These are phyloP conservation scores for Agonum fuliginosum DNA, from an alignment of 2,888 invertebrate genomes.

Conservation along the genomic window DNA sequence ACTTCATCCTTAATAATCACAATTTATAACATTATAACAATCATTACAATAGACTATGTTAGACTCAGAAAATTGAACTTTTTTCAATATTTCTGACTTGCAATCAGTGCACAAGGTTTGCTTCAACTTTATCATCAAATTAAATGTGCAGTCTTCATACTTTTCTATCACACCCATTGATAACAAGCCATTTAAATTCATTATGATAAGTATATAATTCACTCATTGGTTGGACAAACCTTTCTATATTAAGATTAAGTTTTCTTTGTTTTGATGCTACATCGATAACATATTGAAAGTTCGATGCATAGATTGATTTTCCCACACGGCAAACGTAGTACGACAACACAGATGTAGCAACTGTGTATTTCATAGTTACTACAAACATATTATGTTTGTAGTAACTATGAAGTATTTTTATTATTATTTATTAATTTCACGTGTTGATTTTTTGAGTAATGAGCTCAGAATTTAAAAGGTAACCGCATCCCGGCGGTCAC, in stretches of 20 bases:
- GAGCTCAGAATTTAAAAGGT: too few relatives aligned
- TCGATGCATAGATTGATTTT: neutral
- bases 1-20: neutral
- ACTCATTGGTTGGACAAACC: neutral
- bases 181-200: neutral
- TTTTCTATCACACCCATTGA: neutral
- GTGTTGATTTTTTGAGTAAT: too few relatives aligned
- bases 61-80: neutral
- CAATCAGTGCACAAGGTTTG: too few relatives aligned
- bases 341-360: neutral
- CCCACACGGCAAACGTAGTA: neutral
- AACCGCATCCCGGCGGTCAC: too few relatives aligned
- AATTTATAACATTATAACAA: neutral
- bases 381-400: too few relatives aligned
- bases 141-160: constrained; percentile 9
- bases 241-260: neutral
- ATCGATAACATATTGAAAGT: neutral
- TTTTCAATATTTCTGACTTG: too few relatives aligned
- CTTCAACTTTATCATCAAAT: neutral
- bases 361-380: neutral
- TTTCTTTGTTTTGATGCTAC: neutral
- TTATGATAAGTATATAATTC: neutral
- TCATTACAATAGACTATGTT: neutral
- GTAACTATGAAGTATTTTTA: too few relatives aligned
- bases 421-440: too few relatives aligned